Evolutionary conservation across 2,113 vertebrate genomes (phyloP).

Genomic region (Tetrao urogallus): DNA sequence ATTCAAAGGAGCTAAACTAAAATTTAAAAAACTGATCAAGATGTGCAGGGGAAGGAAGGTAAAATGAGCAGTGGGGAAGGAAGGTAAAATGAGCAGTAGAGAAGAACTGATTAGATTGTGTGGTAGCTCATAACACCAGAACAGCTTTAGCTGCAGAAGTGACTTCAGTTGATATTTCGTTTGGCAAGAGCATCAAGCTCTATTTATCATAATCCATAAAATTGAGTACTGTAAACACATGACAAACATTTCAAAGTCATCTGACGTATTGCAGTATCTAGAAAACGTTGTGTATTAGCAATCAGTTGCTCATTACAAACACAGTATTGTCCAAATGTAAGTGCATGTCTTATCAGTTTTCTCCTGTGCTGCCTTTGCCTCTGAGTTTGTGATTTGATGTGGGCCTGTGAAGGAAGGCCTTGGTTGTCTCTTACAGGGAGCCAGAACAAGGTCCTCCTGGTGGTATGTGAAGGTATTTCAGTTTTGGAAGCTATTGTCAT

Average conservation of each 20-base stretch:
- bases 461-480: not conserved
- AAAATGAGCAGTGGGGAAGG: not conserved
- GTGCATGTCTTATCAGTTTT: not conserved
- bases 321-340: not conserved
- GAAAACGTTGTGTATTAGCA: not conserved
- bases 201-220: slow-evolving; percentile 9
- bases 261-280: not conserved
- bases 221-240: not conserved
- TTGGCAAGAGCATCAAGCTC: not conserved
- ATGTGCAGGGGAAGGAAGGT: slow-evolving; percentile 19
- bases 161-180: not conserved
- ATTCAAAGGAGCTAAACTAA: not conserved
- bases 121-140: not conserved
- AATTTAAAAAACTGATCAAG: not conserved
- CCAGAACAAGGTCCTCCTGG: not conserved
- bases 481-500: not conserved
- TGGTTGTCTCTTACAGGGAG: not conserved
- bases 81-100: slow-evolving; percentile 3
- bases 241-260: not conserved
- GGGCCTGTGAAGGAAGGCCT: not conserved
- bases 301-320: not conserved
- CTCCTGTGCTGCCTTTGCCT: not conserved
- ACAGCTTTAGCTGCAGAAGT: not conserved
- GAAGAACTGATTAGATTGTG: slow-evolving; percentile 45
- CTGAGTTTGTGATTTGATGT: not conserved